Evolutionary conservation across 37 sponge, comb jelly and placozoan species (phyloP), one percentile per base, ranked within the genome.

Genomic region (Cliona cf. orientalis): DNA sequence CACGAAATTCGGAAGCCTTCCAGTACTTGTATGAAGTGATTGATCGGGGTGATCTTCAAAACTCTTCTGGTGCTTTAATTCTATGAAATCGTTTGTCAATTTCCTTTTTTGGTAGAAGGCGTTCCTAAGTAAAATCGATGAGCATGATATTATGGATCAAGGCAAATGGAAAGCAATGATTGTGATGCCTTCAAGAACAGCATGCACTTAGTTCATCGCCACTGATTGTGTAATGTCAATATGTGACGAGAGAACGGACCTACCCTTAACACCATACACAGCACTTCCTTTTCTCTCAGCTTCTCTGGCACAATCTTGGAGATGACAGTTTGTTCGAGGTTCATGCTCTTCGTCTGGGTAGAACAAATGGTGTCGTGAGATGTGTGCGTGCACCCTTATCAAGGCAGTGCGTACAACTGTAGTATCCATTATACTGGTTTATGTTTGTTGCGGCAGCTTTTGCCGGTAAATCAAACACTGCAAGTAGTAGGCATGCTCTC

Each of bases 1-100:
- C 74, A 29, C 55, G 55, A 53, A 39, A 74, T 38, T 74, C 74
- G 22, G 74, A 74, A 53, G 74, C 74, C 32, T 74, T 74, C 74
- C 74, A 74, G 49, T 46, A 45, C 21, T 46, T 26, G 32, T 11
- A 29, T 28, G 46, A 46, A 38, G 56, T 2, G 56, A 57, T 74
- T 37, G 74, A 38, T 53, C 55, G 29, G 33, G 74, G 74, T 22
- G 74, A 38, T 29, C 39, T 46, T 4, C 58, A 38, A 74, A 74
- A 74, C 33, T 74, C 74, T 29, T 74, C 57, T 29, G 74, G 74
- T 32, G 74, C 36, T 37, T 53, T 74, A 17, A 74, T 57, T 31
- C 74, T 56, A n/a, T 37, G 74, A 17, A 74, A 37, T 33, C 56
- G 17, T 17, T 53, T 26, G 57, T 74, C 2, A 5, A 33, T 29